Evolutionary conservation across 2,113 vertebrate genomes (phyloP).

Genomic region (Tragelaphus imberbis): DNA sequence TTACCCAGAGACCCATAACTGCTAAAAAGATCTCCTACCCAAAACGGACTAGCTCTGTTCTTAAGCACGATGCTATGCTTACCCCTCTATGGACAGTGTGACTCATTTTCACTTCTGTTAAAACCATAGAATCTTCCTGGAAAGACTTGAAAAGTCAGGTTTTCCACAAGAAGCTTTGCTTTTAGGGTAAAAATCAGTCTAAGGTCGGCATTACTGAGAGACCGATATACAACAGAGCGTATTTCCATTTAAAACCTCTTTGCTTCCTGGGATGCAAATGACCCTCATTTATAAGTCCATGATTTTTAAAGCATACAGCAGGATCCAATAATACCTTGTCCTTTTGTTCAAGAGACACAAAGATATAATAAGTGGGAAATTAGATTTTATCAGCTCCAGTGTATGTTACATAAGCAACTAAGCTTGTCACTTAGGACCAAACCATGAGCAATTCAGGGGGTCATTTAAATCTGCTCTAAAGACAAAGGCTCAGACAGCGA

Average conservation of each 20-base stretch:
- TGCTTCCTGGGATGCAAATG: slow-evolving; percentile 3
- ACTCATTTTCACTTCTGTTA: slow-evolving; percentile 1
- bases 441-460: background rate
- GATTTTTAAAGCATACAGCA: slow-evolving; percentile 33
- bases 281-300: slow-evolving; percentile 11
- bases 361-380: slow-evolving; percentile 41
- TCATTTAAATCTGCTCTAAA: slow-evolving; percentile 52
- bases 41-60: background rate
- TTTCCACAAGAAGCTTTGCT: slow-evolving; percentile 22
- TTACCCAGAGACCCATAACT: background rate
- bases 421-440: slow-evolving; percentile 25
- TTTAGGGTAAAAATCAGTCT: background rate
- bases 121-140: background rate
- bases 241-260: slow-evolving; percentile 16
- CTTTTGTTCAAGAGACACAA: slow-evolving; percentile 28
- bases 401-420: slow-evolving; percentile 3
- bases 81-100: background rate
- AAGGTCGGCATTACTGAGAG: background rate
- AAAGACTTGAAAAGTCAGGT: background rate
- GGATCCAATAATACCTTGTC: slow-evolving; percentile 36
- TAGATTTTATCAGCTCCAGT: slow-evolving; percentile 32
- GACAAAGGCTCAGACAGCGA: slow-evolving; percentile 41
- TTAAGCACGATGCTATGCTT: background rate
- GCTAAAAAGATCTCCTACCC: background rate
- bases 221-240: background rate